Percentiles rank a stretch among this genome's conserved stretches.
These are phyloP conservation scores for Tortrix viridana DNA, from an alignment of 2,888 invertebrate genomes.

Conservation along the genomic window DNA sequence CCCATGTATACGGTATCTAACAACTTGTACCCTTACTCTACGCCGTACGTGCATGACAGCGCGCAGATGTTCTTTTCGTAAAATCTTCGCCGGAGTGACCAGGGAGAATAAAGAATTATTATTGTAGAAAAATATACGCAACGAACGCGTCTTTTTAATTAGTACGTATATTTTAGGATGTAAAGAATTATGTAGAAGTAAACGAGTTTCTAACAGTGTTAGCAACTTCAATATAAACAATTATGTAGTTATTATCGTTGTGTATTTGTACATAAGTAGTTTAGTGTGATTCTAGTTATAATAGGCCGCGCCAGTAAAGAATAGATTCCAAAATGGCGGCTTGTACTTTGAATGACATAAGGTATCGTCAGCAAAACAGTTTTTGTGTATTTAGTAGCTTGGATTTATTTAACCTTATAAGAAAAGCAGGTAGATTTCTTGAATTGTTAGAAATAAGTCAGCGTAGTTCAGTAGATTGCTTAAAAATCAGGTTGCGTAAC, in stretches of 20 bases:
- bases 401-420: no score
- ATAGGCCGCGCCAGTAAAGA: no score
- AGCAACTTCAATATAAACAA: neutral
- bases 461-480: no score
- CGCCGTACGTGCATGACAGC: constrained; percentile 62
- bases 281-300: constrained; percentile 23
- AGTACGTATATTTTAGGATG: neutral
- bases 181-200: neutral
- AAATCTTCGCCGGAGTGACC: constrained; percentile 12
- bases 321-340: no score
- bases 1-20: constrained; percentile 61
- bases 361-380: no score
- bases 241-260: neutral
- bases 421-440: no score
- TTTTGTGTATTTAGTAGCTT: no score
- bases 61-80: constrained; percentile 71
- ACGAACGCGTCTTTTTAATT: constrained; percentile 3
- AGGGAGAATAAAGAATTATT: no score
- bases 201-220: neutral
- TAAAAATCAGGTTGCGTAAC: no score
- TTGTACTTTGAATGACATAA: no score
- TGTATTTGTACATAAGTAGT: constrained; percentile 21
- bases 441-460: no score
- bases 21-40: constrained; percentile 60
- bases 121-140: neutral